Evolutionary conservation across 2,113 vertebrate genomes (phyloP).

Genomic region (Mesitornis unicolor): DNA sequence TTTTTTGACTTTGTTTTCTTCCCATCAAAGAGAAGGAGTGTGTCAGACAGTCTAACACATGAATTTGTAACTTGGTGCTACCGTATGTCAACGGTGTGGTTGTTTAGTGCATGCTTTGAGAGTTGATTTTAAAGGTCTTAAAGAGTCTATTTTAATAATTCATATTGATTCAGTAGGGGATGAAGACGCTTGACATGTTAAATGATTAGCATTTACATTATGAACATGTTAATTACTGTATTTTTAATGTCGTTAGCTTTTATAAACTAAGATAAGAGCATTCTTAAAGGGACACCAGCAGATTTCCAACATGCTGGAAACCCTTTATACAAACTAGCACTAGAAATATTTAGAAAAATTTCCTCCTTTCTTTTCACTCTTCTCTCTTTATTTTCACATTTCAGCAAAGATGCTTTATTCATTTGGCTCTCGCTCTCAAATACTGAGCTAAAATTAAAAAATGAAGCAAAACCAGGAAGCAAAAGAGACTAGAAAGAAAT

Average conservation of each 20-base stretch:
- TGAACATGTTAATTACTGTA: conserved; percentile 53
- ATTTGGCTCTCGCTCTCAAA: background rate
- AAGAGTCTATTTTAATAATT: conserved; percentile 64
- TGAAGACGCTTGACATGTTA: conserved; percentile 49
- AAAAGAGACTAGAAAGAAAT: background rate
- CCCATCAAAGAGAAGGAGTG: conserved; percentile 20
- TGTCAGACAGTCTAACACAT: conserved; percentile 48
- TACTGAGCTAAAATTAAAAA: background rate
- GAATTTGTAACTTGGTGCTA: conserved; percentile 32
- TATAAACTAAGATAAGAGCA: background rate
- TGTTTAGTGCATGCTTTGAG: conserved; percentile 37
- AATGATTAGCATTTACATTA: conserved; percentile 56
- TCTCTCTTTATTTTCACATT: background rate
- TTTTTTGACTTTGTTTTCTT: conserved; percentile 1
- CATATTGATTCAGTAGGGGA: conserved; percentile 43
- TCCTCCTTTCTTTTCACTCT: background rate
- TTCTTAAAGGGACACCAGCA: background rate
- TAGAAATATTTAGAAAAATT: background rate
- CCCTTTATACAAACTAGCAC: background rate
- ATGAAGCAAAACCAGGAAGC: background rate
- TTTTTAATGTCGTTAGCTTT: conserved; percentile 38
- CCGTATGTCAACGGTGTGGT: background rate
- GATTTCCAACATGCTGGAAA: background rate
- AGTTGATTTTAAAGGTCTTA: conserved; percentile 57
- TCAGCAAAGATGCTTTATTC: background rate